Evolutionary conservation across 2,113 vertebrate species (phyloP).

Genomic region (Cynoglossus semilaevis): DNA sequence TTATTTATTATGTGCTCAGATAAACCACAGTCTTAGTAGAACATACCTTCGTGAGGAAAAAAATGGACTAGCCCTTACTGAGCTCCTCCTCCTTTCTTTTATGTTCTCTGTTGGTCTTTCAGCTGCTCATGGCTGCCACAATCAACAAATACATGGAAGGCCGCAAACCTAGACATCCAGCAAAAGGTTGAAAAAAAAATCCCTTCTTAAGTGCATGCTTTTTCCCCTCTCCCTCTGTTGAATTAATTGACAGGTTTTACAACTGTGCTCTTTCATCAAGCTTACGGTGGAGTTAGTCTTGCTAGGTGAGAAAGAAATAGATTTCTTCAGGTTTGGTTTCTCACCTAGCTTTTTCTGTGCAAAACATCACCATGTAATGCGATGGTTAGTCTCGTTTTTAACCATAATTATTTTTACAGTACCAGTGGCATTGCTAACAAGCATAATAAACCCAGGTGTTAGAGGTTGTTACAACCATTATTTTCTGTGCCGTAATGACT

Average conservation of each 20-base stretch:
- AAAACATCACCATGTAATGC: too few relatives aligned
- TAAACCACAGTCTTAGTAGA: conserved; percentile 2
- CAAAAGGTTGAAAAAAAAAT: conserved; percentile 30
- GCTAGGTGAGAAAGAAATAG: neutral
- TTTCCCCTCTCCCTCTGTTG: conserved; percentile 9
- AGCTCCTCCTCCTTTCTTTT: conserved; percentile 54
- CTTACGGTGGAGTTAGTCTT: conserved; percentile 11
- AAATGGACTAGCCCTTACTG: conserved; percentile 40
- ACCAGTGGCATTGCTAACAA: too few relatives aligned
- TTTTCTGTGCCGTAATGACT: too few relatives aligned
- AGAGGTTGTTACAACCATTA: too few relatives aligned
- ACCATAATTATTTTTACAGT: too few relatives aligned
- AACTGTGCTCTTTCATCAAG: conserved; percentile 1
- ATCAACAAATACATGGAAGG: conserved; percentile 48
- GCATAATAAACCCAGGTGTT: too few relatives aligned
- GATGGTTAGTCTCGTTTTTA: too few relatives aligned
- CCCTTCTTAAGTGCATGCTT: conserved; percentile 30
- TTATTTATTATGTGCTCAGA: neutral
- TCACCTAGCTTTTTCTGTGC: neutral
- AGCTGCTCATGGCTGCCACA: conserved; percentile 32
- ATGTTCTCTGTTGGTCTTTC: conserved; percentile 38
- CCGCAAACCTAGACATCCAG: conserved; percentile 41
- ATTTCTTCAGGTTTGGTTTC: neutral
- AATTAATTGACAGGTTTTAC: neutral
- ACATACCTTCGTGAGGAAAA: conserved; percentile 20